Evolutionary conservation across 2,797 vertebrate species (phyloP).

Genomic region (Karalla daura): DNA sequence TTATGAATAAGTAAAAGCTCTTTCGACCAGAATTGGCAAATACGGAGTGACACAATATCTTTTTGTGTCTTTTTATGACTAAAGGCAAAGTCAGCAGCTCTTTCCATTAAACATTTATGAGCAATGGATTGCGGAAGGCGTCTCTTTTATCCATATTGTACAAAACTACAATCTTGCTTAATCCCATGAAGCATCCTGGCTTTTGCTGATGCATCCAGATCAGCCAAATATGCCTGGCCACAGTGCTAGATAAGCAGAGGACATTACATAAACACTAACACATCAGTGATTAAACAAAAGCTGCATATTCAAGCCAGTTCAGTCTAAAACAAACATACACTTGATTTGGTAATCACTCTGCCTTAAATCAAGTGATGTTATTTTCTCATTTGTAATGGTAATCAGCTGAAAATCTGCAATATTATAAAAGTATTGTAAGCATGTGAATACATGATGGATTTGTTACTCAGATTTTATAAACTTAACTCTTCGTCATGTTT

Average conservation of each 20-base stretch:
- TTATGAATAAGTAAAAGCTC: neutral
- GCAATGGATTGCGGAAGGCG: neutral
- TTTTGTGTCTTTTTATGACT: neutral
- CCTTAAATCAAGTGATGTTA: conserved; percentile 20
- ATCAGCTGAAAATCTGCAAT: conserved; percentile 14
- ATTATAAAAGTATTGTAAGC: too few relatives aligned
- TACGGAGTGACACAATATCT: neutral
- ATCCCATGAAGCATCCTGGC: neutral
- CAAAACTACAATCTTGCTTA: conserved; percentile 12
- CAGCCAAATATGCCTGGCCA: neutral
- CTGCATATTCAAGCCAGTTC: conserved; percentile 7
- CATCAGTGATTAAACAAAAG: conserved; percentile 29
- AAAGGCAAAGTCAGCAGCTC: neutral
- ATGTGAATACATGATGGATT: too few relatives aligned
- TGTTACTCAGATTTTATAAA: too few relatives aligned
- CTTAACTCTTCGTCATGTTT: too few relatives aligned
- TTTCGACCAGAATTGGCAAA: neutral
- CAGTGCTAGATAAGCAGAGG: conserved; percentile 2
- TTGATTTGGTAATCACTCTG: conserved; percentile 18
- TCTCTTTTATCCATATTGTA: neutral
- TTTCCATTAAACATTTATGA: neutral
- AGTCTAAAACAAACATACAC: conserved; percentile 21
- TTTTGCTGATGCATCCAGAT: conserved; percentile 12
- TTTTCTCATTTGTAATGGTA: conserved; percentile 4
- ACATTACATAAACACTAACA: conserved; percentile 31